phyloP scores from a whole-genome alignment of 2,797 vertebrate species.

The Serranus cabrilla region DNA sequence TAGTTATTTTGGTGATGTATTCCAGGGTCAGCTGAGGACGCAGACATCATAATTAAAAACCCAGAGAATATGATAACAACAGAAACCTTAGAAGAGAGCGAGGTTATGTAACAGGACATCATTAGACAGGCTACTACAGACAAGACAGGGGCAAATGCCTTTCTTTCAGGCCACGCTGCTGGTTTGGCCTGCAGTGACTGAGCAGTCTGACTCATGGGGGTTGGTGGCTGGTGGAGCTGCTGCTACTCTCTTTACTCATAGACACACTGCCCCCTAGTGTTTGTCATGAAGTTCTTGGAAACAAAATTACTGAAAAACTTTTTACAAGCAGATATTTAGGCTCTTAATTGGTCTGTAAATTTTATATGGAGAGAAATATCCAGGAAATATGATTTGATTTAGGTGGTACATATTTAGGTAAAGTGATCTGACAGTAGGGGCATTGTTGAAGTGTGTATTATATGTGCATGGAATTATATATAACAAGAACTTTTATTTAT shows the following conservation, averaged over 20 bases:
- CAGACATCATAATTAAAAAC: neutral
- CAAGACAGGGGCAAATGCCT: conserved; percentile 22
- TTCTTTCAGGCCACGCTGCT: conserved; percentile 16
- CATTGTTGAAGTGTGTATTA: no score
- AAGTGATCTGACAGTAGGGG: no score
- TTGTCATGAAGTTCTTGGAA: neutral
- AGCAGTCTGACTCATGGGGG: conserved; percentile 21
- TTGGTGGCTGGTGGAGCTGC: neutral
- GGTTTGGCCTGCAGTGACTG: conserved; percentile 44
- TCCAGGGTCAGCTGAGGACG: neutral
- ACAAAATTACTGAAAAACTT: neutral
- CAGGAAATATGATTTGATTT: neutral
- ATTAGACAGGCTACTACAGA: conserved; percentile 25
- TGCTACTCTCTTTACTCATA: conserved; percentile 24
- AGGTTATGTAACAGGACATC: conserved; percentile 40
- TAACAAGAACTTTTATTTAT: neutral
- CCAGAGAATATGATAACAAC: conserved; percentile 4
- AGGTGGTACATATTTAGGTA: neutral
- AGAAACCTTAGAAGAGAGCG: conserved; percentile 1
- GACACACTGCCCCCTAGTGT: conserved; percentile 80
- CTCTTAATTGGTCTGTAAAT: neutral
- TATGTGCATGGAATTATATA: neutral
- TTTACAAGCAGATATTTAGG: conserved; percentile 1
- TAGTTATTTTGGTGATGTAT: conserved; percentile 4
- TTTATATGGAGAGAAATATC: neutral